A percentile compares a stretch with the other conserved stretches of the same genome.
Conservation (phyloP, 2,113 vertebrate species). For the Hiodon tergisus region DNA sequence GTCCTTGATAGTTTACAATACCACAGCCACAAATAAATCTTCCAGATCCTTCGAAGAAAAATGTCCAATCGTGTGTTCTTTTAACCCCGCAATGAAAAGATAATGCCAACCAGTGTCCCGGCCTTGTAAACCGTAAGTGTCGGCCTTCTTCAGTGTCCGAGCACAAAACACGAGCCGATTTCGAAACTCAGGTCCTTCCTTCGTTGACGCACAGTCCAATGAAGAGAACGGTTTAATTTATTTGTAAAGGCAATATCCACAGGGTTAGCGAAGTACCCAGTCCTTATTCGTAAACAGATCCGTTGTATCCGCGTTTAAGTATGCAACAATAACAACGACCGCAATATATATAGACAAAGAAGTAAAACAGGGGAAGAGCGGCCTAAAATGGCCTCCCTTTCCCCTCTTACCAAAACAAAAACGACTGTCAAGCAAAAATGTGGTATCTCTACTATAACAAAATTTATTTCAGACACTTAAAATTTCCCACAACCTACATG, state of each 20-base stretch:
- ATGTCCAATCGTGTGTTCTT: constrained; percentile 1
- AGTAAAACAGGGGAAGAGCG: constrained; percentile 14
- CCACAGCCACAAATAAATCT: not conserved
- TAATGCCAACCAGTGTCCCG: constrained; percentile 1
- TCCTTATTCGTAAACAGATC: constrained; percentile 11
- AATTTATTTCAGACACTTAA: not conserved
- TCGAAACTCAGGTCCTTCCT: constrained; percentile 15
- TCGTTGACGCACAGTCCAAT: constrained; percentile 5
- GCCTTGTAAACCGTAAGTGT: not conserved
- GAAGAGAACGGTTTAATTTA: not conserved
- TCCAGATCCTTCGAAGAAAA: constrained; percentile 15
- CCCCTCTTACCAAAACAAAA: constrained; percentile 25
- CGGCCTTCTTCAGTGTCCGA: constrained; percentile 15
- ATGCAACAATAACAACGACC: constrained; percentile 11
- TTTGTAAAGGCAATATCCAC: not conserved
- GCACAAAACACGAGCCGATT: not conserved
- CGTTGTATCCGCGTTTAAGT: constrained; percentile 8
- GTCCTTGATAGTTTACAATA: constrained; percentile 18
- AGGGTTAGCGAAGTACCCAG: not conserved
- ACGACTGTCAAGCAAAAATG: constrained; percentile 16
- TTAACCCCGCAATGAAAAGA: not conserved
- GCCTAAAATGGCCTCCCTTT: constrained; percentile 33
- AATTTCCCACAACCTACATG: not conserved
- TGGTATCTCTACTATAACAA: constrained; percentile 10
- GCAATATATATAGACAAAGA: constrained; percentile 7